Evolutionary conservation across 2,888 invertebrate genomes (phyloP).

Genomic region (Caenorhabditis auriculariae): DNA sequence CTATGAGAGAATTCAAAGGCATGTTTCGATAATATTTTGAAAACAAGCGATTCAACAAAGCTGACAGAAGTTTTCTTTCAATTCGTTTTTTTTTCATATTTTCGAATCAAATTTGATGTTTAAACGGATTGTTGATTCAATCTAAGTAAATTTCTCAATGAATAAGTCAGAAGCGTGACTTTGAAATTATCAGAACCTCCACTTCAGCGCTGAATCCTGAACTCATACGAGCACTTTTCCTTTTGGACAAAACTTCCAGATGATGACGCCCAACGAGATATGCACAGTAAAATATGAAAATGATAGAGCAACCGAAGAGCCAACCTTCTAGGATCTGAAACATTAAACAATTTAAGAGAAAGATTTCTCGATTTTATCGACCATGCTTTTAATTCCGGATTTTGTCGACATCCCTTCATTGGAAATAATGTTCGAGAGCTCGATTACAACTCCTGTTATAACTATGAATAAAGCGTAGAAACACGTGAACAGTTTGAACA

Average conservation of each 20-base stretch:
- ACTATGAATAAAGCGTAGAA: constrained; percentile 49
- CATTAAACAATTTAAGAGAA: background rate
- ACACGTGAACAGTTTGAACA: constrained; percentile 41
- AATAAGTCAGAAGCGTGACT: no score
- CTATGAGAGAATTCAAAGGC: no score
- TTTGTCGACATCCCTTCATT: constrained; percentile 12
- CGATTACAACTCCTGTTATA: constrained; percentile 43
- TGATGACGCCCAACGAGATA: constrained; percentile 31
- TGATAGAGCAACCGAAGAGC: constrained; percentile 37
- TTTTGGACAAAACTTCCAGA: constrained; percentile 14
- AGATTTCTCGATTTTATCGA: constrained; percentile 1
- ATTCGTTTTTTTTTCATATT: no score
- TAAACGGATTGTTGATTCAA: no score
- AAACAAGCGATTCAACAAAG: no score
- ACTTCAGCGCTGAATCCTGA: constrained; percentile 10
- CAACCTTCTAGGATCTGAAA: constrained; percentile 33
- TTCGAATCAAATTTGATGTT: no score
- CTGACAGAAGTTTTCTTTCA: no score
- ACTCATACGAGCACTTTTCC: constrained; percentile 23
- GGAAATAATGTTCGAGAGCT: constrained; percentile 43
- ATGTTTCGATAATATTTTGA: no score
- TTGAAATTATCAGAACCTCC: no score
- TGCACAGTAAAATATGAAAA: constrained; percentile 38
- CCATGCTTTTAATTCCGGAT: constrained; percentile 35
- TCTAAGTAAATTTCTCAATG: no score